Conservation (phyloP, 2,113 vertebrate species). For the Toxotes jaculatrix region DNA sequence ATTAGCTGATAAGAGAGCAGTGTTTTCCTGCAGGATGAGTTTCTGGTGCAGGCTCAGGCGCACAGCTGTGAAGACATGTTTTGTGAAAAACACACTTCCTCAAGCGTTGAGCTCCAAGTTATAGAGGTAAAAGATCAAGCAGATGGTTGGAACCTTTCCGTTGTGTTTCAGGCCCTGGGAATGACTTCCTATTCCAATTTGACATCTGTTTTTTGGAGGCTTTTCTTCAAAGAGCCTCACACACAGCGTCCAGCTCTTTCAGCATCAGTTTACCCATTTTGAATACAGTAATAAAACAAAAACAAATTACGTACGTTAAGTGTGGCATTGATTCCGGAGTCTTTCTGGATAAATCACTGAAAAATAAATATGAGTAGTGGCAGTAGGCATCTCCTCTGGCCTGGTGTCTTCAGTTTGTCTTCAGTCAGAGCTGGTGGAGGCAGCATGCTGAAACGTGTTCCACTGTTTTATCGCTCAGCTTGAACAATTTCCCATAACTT, state of each 20-base stretch:
- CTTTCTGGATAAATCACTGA: not conserved
- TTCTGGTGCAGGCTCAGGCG: not conserved
- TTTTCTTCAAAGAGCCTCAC: not conserved
- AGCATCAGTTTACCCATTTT: not conserved
- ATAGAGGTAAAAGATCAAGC: constrained; percentile 24
- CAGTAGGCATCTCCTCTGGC: constrained; percentile 1
- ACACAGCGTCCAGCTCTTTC: not conserved
- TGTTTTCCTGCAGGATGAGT: not conserved
- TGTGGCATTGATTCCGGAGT: not conserved
- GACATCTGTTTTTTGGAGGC: constrained; percentile 41
- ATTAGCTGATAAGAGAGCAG: not conserved
- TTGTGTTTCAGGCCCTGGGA: constrained; percentile 16
- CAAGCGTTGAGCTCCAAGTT: not conserved
- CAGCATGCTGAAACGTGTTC: constrained; percentile 37
- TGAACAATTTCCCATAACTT: constrained; percentile 52
- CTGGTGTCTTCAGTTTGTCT: constrained; percentile 30
- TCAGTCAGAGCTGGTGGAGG: constrained; percentile 11
- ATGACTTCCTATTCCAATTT: constrained; percentile 39
- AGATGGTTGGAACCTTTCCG: constrained; percentile 38
- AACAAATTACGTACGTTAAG: not conserved
- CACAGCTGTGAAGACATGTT: constrained; percentile 8
- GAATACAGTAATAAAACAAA: constrained; percentile 6
- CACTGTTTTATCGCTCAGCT: constrained; percentile 38
- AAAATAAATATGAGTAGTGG: constrained; percentile 1
- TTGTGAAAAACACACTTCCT: constrained; percentile 6